Percentiles rank a stretch among this genome's conserved stretches.
phyloP scores from a whole-genome alignment of 2,797 vertebrate genomes.

The Oreonectes daqikongensis region DNA sequence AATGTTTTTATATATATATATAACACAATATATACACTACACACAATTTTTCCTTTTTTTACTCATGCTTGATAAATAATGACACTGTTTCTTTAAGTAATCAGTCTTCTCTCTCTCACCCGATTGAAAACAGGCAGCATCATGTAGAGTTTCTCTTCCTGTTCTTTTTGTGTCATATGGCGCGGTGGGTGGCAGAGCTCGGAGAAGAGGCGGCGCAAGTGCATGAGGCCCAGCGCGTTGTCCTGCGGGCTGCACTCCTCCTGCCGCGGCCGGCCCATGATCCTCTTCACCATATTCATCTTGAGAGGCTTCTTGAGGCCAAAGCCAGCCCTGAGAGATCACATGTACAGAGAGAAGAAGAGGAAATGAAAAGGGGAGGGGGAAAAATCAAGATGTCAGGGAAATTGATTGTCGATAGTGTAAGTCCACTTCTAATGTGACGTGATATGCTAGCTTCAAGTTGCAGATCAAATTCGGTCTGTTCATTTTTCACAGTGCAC shows the following conservation, averaged over 20 bases:
- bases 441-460: constrained; percentile 27
- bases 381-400: constrained; percentile 13
- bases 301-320: constrained; percentile 83
- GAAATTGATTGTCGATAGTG: constrained; percentile 26
- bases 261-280: constrained; percentile 97
- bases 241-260: constrained; percentile 99
- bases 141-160: constrained; percentile 99
- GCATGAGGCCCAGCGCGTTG: constrained; percentile 95
- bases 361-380: constrained; percentile 9
- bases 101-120: constrained; percentile 75
- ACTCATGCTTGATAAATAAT: neutral
- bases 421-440: constrained; percentile 36
- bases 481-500: constrained; percentile 33
- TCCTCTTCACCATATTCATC: constrained; percentile 99
- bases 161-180: constrained; percentile 99
- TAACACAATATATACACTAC: no score
- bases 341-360: constrained; percentile 10
- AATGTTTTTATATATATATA: no score
- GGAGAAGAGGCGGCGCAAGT: constrained; percentile 94
- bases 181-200: constrained; percentile 96
- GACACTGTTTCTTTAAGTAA: constrained; percentile 10
- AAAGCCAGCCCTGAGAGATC: constrained; percentile 75
- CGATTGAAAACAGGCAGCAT: constrained; percentile 98
- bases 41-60: no score
- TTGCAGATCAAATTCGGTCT: constrained; percentile 45